Base-by-base conservation (phyloP, 2,888 invertebrate species). In the Poecilus cupreus region DNA sequence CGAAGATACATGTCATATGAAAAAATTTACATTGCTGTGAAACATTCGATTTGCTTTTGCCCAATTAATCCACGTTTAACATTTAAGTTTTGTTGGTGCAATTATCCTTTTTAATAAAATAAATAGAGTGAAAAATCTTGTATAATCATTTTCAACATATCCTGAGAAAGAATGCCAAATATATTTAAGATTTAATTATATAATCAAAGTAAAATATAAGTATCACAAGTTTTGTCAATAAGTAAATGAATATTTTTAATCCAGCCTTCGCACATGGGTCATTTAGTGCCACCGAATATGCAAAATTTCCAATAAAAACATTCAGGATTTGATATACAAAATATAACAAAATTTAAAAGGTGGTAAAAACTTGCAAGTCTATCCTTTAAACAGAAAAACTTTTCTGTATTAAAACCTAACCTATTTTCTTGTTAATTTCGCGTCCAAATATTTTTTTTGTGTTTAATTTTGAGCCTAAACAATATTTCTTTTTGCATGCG, bases 141-240 rank as follows among this genome's bases (percentile, higher is more conserved):
- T 68, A 43, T n/a, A 24, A 46, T 80, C 72, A 26, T 32, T 32
- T 32, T 13, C 20, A 46, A 77, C 20, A 80, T 72, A 80, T 80
- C 80, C 80, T 80, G 80, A 80, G 80, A 80, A 78, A 80, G 22
- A n/a, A 46, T 72, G 80, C 80, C 80, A 72, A 80, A 80, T 51
- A 80, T 79, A 79, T 79, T 72, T 80, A 80, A 68, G 80, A 72
- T 80, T 72, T 80, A 80, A 70, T 80, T 80, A 80, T 80, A 80
- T 80, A 80, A 80, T 80, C 51, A 80, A 81, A 81, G 75, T 81
- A 81, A 81, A 75, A 81, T 75, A 81, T 75, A 81, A 81, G 81
- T 81, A 81, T 81, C 81, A 81, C 81, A 81, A 75, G 81, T 81
- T 81, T 46, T 72, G 60, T 72, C 43, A 72, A 81, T 81, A 81